A percentile compares a stretch with the other conserved stretches of the same genome.
Evolutionary conservation across 2,888 invertebrate genomes (phyloP).

Genomic region (Endotricha flammealis): DNA sequence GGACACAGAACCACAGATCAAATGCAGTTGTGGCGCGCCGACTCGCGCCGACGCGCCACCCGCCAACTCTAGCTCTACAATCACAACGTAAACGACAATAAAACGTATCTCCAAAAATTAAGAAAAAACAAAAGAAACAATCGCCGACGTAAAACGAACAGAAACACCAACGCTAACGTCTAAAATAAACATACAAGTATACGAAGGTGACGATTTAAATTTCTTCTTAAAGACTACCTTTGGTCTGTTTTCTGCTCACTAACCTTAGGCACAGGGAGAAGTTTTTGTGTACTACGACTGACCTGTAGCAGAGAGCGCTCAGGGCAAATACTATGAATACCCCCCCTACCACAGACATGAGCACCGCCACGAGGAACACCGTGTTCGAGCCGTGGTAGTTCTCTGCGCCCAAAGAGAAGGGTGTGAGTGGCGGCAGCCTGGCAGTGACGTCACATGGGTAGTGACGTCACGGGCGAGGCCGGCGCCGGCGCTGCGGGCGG

Average conservation of each 20-base stretch:
- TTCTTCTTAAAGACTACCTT: conserved; percentile 81
- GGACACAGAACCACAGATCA: conserved; percentile 77
- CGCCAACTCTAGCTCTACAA: conserved; percentile 73
- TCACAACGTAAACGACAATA: conserved; percentile 72
- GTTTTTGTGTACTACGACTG: conserved; percentile 99
- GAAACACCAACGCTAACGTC: conserved; percentile 77
- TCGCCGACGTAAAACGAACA: conserved; percentile 70
- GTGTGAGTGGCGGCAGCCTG: conserved; percentile 43
- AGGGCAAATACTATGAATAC: conserved; percentile 99
- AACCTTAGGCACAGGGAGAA: conserved; percentile 99
- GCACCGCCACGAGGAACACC: conserved; percentile 97
- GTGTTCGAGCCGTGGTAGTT: conserved; percentile 98
- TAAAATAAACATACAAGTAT: conserved; percentile 77
- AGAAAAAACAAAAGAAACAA: conserved; percentile 58
- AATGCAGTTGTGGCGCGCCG: conserved; percentile 72
- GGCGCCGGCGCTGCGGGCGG: conserved; percentile 47
- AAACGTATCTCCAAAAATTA: conserved; percentile 49
- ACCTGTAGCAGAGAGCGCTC: conserved; percentile 99
- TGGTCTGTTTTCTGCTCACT: conserved; percentile 93
- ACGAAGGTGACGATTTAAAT: conserved; percentile 78
- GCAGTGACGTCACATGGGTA: conserved; percentile 28
- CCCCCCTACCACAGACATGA: conserved; percentile 99
- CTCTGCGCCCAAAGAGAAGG: conserved; percentile 83
- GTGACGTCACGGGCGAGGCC: conserved; percentile 37
- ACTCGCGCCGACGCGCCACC: conserved; percentile 59